A percentile compares a stretch with the other conserved stretches of the same genome.
These are phyloP conservation scores for Hydrotaea cyrtoneurina DNA, from an alignment of 2,888 invertebrate genomes.

Conservation along the genomic window DNA sequence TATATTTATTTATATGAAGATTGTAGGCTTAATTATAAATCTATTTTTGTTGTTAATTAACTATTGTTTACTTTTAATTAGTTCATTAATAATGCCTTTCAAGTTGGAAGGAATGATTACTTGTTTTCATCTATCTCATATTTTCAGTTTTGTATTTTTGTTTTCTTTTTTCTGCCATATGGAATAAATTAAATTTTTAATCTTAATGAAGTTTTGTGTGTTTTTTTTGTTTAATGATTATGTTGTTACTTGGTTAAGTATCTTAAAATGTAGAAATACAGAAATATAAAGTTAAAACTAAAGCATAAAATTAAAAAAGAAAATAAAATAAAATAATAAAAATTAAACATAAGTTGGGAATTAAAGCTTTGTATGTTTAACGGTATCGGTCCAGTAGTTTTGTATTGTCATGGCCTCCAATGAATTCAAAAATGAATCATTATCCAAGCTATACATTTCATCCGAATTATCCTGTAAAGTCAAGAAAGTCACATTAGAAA, in stretches of 20 bases:
- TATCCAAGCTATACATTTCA: slow-evolving; percentile 96
- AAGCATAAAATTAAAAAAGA: neutral
- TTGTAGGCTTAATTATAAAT: neutral
- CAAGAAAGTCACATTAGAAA: slow-evolving; percentile 59
- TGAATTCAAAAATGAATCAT: slow-evolving; percentile 95
- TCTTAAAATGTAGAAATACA: neutral
- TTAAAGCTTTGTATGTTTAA: slow-evolving; percentile 93
- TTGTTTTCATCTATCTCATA: slow-evolving; percentile 17
- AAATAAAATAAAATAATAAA: neutral
- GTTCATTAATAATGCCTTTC: slow-evolving; percentile 59
- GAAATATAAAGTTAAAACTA: neutral
- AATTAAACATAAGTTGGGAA: slow-evolving; percentile 9
- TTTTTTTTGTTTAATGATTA: slow-evolving; percentile 40
- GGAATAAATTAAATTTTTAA: slow-evolving; percentile 28
- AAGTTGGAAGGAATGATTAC: slow-evolving; percentile 69
- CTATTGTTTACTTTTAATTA: slow-evolving; percentile 33
- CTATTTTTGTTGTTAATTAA: slow-evolving; percentile 40
- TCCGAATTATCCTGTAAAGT: slow-evolving; percentile 90
- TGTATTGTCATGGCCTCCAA: slow-evolving; percentile 96
- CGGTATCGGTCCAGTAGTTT: slow-evolving; percentile 96
- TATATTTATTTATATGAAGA: neutral
- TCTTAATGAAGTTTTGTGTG: neutral
- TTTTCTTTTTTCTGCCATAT: slow-evolving; percentile 11
- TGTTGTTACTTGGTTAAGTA: slow-evolving; percentile 39
- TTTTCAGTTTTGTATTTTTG: neutral